Percentiles rank a stretch among this genome's conserved stretches.
These are phyloP conservation scores for Calameuta pallipes DNA, from an alignment of 2,888 invertebrate genomes.

Conservation along the genomic window DNA sequence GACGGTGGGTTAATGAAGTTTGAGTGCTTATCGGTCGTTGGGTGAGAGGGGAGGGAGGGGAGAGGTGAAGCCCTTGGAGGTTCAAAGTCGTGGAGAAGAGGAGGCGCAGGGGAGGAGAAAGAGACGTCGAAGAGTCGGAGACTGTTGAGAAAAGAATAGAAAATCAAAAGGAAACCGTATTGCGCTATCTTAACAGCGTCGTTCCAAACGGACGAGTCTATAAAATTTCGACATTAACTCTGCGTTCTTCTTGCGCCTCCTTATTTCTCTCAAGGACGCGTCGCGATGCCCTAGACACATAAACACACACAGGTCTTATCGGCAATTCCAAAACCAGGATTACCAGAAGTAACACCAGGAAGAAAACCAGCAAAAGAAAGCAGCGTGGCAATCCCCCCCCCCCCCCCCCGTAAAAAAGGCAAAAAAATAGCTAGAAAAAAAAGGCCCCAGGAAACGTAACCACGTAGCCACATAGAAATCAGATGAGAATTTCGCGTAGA, in stretches of 20 bases:
- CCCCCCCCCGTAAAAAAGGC: no score
- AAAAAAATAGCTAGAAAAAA: no score
- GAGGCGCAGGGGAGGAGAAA: slow-evolving; percentile 11
- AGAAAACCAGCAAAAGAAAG: no score
- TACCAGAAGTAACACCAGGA: no score
- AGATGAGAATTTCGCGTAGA: neutral
- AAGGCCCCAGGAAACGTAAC: neutral
- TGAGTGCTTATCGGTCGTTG: neutral
- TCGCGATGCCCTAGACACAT: neutral
- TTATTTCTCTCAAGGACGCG: neutral
- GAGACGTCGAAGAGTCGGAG: neutral
- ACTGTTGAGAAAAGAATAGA: neutral
- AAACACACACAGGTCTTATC: no score
- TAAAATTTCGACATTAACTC: neutral
- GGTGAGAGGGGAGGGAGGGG: no score
- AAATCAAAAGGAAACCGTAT: neutral
- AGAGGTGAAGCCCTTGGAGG: neutral
- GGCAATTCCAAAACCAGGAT: no score
- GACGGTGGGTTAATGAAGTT: neutral
- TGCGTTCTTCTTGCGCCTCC: neutral
- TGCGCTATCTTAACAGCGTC: neutral
- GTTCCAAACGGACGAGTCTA: neutral
- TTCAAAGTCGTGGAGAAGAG: slow-evolving; percentile 14
- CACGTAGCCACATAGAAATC: neutral
- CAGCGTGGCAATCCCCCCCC: no score